Evolutionary conservation across 2,888 invertebrate species (phyloP).

Genomic region (Athripsodes cinereus): DNA sequence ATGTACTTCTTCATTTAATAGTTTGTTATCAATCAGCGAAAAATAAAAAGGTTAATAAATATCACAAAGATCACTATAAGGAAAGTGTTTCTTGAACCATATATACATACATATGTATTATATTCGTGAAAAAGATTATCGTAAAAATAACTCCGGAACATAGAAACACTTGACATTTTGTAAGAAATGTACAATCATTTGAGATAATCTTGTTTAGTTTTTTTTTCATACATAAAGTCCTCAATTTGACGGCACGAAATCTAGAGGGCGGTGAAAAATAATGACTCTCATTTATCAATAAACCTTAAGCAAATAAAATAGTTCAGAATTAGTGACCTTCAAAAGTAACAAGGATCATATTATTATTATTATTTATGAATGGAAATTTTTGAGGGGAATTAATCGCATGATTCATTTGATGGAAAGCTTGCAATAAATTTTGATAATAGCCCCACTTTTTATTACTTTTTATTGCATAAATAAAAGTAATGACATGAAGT

Average conservation of each 20-base stretch:
- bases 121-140: too few species aligned
- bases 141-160: not conserved
- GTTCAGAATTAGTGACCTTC: constrained; percentile 15
- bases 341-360: constrained; percentile 16
- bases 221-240: constrained; percentile 18
- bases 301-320: constrained; percentile 23
- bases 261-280: constrained; percentile 12
- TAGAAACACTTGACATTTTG: not conserved
- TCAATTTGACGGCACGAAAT: constrained; percentile 11
- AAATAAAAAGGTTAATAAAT: too few species aligned
- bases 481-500: not conserved
- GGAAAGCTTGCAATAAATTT: constrained; percentile 6
- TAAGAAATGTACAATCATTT: constrained; percentile 17
- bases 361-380: constrained; percentile 1
- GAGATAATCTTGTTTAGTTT: constrained; percentile 21
- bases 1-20: too few species aligned
- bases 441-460: constrained; percentile 5
- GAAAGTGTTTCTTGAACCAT: too few species aligned
- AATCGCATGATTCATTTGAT: constrained; percentile 10
- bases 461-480: constrained; percentile 9
- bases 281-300: constrained; percentile 17
- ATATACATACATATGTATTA: too few species aligned
- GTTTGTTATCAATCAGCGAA: too few species aligned
- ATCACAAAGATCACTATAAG: too few species aligned
- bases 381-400: constrained; percentile 2